Conservation (phyloP, 2,113 vertebrate genomes). For the Limanda limanda region DNA sequence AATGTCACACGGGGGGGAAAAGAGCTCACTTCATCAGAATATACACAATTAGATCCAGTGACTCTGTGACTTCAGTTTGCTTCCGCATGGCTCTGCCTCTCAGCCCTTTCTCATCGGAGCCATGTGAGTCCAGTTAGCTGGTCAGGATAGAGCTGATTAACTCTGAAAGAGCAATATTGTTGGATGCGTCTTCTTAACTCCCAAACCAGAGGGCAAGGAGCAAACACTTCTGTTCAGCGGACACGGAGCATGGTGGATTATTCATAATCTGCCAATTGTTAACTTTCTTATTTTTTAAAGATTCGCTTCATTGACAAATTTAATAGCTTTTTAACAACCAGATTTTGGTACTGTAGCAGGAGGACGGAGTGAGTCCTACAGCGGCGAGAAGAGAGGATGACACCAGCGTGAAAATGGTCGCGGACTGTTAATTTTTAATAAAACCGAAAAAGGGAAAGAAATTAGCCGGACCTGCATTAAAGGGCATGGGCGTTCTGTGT, state of each 20-base stretch:
- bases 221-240: conserved; percentile 20
- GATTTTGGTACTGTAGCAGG: conserved; percentile 15
- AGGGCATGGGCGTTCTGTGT: conserved; percentile 13
- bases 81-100: conserved; percentile 42
- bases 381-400: not conserved
- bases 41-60: conserved; percentile 46
- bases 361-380: not conserved
- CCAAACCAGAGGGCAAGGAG: conserved; percentile 16
- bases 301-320: no score
- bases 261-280: not conserved
- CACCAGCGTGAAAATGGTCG: not conserved
- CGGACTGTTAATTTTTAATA: conserved; percentile 49
- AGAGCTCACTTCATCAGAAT: conserved; percentile 42
- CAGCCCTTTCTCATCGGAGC: conserved; percentile 46
- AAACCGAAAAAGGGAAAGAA: conserved; percentile 3
- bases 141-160: conserved; percentile 70
- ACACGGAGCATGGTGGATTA: not conserved
- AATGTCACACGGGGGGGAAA: conserved; percentile 11
- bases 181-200: conserved; percentile 51
- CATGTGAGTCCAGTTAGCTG: conserved; percentile 82
- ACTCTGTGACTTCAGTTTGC: conserved; percentile 38
- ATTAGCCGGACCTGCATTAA: conserved; percentile 32
- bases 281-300: not conserved
- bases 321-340: conserved; percentile 21
- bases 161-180: conserved; percentile 77